Percentiles rank a stretch among this genome's conserved stretches.
Conservation (phyloP, 2,797 vertebrate genomes). For the Varecia variegata region DNA sequence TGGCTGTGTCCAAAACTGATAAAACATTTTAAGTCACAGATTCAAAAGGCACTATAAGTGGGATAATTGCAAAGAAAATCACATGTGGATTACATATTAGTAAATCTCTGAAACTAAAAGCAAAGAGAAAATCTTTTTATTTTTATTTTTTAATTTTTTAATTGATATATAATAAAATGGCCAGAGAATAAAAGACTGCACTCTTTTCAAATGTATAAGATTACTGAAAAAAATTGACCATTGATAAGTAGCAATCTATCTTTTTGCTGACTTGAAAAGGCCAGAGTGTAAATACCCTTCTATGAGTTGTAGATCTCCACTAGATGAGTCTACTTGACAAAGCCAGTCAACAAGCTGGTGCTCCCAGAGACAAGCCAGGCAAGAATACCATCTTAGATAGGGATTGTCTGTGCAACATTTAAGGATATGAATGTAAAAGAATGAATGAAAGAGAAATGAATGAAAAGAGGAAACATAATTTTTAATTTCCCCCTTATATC, state of each 20-base stretch:
- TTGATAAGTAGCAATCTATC: background rate
- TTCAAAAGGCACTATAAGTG: background rate
- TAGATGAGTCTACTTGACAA: background rate
- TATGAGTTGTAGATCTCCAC: background rate
- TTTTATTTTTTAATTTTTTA: background rate
- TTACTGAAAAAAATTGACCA: background rate
- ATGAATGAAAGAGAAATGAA: background rate
- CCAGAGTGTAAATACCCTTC: background rate
- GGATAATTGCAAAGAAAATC: background rate
- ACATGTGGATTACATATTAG: background rate
- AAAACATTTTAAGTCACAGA: background rate
- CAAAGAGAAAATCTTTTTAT: background rate
- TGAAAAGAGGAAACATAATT: background rate
- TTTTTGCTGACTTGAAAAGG: background rate
- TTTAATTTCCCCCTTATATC: background rate
- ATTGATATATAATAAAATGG: background rate
- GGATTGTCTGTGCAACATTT: background rate
- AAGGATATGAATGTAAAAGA: background rate
- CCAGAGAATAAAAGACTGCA: background rate
- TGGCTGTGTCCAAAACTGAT: background rate
- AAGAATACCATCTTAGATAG: background rate
- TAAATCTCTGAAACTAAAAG: background rate
- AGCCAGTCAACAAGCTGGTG: background rate
- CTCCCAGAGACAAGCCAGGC: background rate
- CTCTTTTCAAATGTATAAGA: background rate